A percentile compares a stretch with the other conserved stretches of the same genome.
Evolutionary conservation across 1,140 invertebrate species (phyloP).

Genomic region (Lordiphosa clarofinis): DNA sequence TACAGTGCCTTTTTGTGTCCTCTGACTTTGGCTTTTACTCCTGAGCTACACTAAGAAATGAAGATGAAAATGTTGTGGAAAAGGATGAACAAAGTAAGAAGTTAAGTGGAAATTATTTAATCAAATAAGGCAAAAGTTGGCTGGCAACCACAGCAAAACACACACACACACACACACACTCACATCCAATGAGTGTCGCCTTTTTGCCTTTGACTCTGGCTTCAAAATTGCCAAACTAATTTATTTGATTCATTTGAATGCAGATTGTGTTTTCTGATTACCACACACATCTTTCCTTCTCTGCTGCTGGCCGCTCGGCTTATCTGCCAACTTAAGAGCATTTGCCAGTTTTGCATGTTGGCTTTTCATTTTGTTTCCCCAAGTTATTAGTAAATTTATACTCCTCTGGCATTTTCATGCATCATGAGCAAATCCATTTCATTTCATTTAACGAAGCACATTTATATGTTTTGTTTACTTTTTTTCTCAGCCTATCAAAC

Average conservation of each 20-base stretch:
- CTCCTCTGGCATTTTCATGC: conserved; percentile 50
- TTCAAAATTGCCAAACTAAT: conserved; percentile 68
- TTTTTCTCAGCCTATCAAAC: conserved; percentile 1
- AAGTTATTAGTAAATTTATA: conserved; percentile 65
- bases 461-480: conserved; percentile 10
- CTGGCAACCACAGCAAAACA: conserved; percentile 27
- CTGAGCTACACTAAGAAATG: conserved; percentile 27
- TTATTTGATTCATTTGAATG: conserved; percentile 78
- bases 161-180: conserved; percentile 12
- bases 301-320: conserved; percentile 13
- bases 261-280: conserved; percentile 63
- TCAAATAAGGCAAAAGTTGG: conserved; percentile 67
- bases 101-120: conserved; percentile 77
- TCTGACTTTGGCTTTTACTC: conserved; percentile 19
- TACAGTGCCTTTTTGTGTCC: conserved; percentile 55
- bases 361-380: conserved; percentile 41
- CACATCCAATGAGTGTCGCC: conserved; percentile 5
- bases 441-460: conserved; percentile 20
- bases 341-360: conserved; percentile 37
- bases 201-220: conserved; percentile 29
- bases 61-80: conserved; percentile 22
- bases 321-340: conserved; percentile 38
- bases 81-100: conserved; percentile 40
- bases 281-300: conserved; percentile 2
- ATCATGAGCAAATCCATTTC: conserved; percentile 36